Base-by-base conservation (phyloP, 2,113 vertebrate species). In the Eurystomus gularis region DNA sequence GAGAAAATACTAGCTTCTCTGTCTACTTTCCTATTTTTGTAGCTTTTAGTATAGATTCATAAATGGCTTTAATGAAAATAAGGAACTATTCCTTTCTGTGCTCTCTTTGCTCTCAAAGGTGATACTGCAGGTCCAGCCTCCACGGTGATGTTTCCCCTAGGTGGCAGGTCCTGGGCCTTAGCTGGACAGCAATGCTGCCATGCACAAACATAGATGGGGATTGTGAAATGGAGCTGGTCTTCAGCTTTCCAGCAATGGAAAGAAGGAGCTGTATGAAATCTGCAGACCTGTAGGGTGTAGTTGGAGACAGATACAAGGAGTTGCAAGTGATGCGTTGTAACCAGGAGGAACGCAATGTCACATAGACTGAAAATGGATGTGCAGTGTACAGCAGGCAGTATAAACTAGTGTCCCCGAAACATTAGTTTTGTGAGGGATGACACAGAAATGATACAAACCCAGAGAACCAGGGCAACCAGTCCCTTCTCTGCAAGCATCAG, bases 1-100 rank as follows among this genome's bases (percentile, higher is more conserved):
- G 52, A 31, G 71, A 86, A 96, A 97, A 96, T 97, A 95, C 6
- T 88, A 94, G 94, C 96, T 88, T 84, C 96, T 95, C 90, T 96
- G 58, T 68, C 76, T 90, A 23, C 75, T 94, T 90, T 80, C 78
- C 54, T 86, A 65, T 81, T 97, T 88, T 93, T 93, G 73, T 88
- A 91, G 93, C 86, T 97, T 97, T 96, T 96, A 92, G 91, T 96
- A 93, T 72, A 88, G 86, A 61, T 80, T 91, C 83, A 21, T 77
- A 93, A 95, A 84, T 82, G 73, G 84, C 76, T 90, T 57, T 71
- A 94, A 90, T 90, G 86, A 91, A 84, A 69, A 94, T 71, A 82
- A 31, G 39, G 57, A 68, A 4, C 60, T 73, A 52, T 75, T 72
- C 66, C 78, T 77, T 89, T 91, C 77, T 69, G 35, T 84, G 61